Conservation (phyloP, 2,888 invertebrate genomes). For the Oxycera nigricornis region DNA sequence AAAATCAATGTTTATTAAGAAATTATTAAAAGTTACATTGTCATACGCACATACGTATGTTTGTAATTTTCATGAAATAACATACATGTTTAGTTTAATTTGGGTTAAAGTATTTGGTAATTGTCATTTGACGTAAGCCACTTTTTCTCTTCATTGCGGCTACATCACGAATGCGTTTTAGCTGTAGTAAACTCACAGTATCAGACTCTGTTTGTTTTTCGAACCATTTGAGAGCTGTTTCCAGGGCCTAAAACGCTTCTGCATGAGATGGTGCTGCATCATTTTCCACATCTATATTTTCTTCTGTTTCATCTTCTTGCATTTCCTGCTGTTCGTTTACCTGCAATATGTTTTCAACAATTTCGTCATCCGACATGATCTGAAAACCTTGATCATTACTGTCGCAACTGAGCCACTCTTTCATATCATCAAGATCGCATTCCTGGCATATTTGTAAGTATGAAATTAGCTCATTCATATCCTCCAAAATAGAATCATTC, state of each 20-base stretch:
- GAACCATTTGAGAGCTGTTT: slow-evolving; percentile 46
- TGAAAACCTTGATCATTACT: slow-evolving; percentile 40
- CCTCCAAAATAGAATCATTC: neutral
- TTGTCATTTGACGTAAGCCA: slow-evolving; percentile 12
- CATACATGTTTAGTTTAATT: neutral
- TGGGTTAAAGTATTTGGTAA: slow-evolving; percentile 15
- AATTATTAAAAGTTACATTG: no score
- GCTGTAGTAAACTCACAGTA: slow-evolving; percentile 31
- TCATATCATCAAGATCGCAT: slow-evolving; percentile 46
- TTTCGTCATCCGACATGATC: slow-evolving; percentile 31
- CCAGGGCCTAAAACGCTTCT: slow-evolving; percentile 45
- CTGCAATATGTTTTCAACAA: slow-evolving; percentile 8
- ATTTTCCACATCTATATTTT: slow-evolving; percentile 16
- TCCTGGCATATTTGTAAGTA: slow-evolving; percentile 16
- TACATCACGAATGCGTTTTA: slow-evolving; percentile 42
- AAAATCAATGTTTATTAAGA: no score
- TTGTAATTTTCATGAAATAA: neutral
- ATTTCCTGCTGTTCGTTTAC: neutral
- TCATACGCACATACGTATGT: no score
- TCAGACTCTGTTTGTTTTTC: slow-evolving; percentile 46
- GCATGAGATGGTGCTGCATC: slow-evolving; percentile 43
- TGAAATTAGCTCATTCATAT: neutral
- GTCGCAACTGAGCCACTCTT: slow-evolving; percentile 48
- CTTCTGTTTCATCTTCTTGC: neutral
- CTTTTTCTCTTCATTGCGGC: slow-evolving; percentile 44